Evolutionary conservation across 2,888 invertebrate genomes (phyloP).

Genomic region (Busseola fusca): DNA sequence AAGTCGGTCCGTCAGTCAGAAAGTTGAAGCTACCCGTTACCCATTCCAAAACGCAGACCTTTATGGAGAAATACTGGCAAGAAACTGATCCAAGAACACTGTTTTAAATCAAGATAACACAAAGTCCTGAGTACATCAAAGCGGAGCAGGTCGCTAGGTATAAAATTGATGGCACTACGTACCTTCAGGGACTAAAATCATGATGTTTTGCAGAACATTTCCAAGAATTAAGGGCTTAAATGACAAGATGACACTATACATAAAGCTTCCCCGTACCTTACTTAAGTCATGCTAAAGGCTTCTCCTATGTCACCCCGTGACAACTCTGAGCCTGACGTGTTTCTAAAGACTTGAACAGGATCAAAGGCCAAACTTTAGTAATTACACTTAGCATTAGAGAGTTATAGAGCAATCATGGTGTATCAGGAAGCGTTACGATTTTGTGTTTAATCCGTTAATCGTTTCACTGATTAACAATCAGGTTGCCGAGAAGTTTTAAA

Average conservation of each 20-base stretch:
- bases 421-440: background rate
- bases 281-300: conserved; percentile 9
- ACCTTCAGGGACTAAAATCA: background rate
- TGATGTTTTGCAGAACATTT: background rate
- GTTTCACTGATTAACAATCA: background rate
- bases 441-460: background rate
- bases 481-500: background rate
- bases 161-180: background rate
- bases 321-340: conserved; percentile 25
- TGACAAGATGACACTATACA: conserved; percentile 14
- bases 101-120: too few relatives aligned
- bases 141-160: background rate
- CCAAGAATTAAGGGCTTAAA: conserved; percentile 11
- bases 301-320: conserved; percentile 16
- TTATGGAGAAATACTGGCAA: too few relatives aligned
- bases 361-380: conserved; percentile 28
- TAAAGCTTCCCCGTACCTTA: conserved; percentile 2
- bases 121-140: background rate
- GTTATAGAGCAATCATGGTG: background rate
- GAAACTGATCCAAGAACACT: too few relatives aligned
- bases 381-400: background rate
- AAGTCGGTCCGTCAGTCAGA: too few relatives aligned
- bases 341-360: conserved; percentile 9
- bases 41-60: too few relatives aligned
- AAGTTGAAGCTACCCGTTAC: too few relatives aligned